Evolutionary conservation across 2,113 vertebrate genomes (phyloP), one percentile per base, ranked within the genome.

Genomic region (Pampusana beccarii): DNA sequence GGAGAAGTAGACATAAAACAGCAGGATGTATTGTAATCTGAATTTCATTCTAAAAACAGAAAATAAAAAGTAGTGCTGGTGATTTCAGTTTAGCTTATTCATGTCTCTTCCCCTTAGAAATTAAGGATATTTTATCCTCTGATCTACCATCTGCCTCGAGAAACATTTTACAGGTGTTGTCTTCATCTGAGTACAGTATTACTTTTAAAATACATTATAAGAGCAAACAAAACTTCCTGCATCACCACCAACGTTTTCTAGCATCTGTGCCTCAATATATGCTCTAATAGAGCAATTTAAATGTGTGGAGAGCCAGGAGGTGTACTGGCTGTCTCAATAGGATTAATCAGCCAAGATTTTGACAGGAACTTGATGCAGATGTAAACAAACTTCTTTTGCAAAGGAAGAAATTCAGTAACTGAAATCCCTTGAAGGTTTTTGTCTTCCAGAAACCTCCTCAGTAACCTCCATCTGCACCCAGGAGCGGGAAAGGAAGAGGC

Each of bases 341-440:
- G 84, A 94, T 95, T 95, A 88, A 95, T 96, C 91, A 96, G 61
- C 6, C 3, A 91, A 77, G 44, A 88, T 17, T 90, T 89, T 53
- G 66, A 93, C 21, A 84, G 57, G 70, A 93, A 95, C 62, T 71
- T 90, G 44, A 77, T 88, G 38, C 48, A 92, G 46, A 87, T 86
- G 66, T 81, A 92, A 93, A 83, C 58, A 93, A 89, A 74, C 25
- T 70, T 75, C 17, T 70, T 88, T 87, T 75, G 58, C 79, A 70
- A 85, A 90, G 29, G 42, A 62, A 82, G 34, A 85, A 91, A 80
- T 66, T 36, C 54, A 91, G 18, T 77, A 93, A 89, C 38, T 82
- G 53, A 80, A 91, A 89, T 75, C 53, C 26, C 42, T 51, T 78
- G 44, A 86, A 85, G 51, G 29, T 46, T 91, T 88, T 86, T 79